Evolutionary conservation across 2,113 vertebrate genomes (phyloP).

Genomic region (Ceyx melanurus): DNA sequence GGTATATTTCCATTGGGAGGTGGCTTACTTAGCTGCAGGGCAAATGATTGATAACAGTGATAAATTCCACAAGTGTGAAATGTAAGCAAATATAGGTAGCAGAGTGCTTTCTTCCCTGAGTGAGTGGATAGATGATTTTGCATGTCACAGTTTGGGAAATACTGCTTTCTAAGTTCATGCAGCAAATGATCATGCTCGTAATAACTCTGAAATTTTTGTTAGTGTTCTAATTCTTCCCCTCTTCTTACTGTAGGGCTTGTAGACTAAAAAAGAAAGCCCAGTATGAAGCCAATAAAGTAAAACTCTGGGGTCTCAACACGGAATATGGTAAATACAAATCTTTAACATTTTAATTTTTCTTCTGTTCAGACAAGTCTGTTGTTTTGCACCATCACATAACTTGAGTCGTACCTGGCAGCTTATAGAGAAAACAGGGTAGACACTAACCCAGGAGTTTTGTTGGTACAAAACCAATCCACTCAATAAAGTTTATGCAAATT

Average conservation of each 20-base stretch:
- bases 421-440: not conserved
- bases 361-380: constrained; percentile 13
- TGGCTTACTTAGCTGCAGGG: not conserved
- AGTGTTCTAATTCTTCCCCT: constrained; percentile 52
- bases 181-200: not conserved
- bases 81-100: not conserved
- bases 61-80: not conserved
- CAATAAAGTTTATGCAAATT: not conserved
- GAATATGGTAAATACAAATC: constrained; percentile 89
- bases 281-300: constrained; percentile 99
- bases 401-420: not conserved
- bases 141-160: not conserved
- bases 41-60: not conserved
- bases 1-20: not conserved
- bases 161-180: not conserved
- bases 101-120: not conserved
- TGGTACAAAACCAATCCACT: not conserved
- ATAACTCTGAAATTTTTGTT: constrained; percentile 3
- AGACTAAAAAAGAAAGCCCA: constrained; percentile 99
- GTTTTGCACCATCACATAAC: not conserved
- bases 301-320: constrained; percentile 98
- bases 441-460: not conserved
- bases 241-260: constrained; percentile 85
- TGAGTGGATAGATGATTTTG: not conserved
- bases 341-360: constrained; percentile 20